A percentile compares a stretch with the other conserved stretches of the same genome.
Conservation (phyloP, 2,888 invertebrate species). For the Erannis defoliaria region DNA sequence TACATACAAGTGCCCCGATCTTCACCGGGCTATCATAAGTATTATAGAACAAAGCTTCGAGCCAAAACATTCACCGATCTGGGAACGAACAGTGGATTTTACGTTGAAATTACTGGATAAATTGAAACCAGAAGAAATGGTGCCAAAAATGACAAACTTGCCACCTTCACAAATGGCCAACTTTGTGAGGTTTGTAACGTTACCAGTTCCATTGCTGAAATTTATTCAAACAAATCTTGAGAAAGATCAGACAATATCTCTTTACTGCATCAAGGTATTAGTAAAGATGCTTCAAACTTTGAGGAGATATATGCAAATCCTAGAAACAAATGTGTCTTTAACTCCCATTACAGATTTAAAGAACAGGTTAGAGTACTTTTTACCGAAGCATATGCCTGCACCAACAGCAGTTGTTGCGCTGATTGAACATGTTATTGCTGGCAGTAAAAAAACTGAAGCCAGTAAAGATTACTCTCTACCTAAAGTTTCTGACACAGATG, state of each 20-base stretch:
- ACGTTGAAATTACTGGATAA: slow-evolving; percentile 74
- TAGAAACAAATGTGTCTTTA: slow-evolving; percentile 69
- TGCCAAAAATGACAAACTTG: slow-evolving; percentile 76
- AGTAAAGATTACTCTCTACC: slow-evolving; percentile 63
- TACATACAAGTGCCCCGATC: slow-evolving; percentile 90
- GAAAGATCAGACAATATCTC: slow-evolving; percentile 72
- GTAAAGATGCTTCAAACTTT: slow-evolving; percentile 85
- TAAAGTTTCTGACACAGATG: slow-evolving; percentile 63
- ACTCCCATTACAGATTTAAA: slow-evolving; percentile 64
- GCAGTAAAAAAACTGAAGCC: slow-evolving; percentile 39
- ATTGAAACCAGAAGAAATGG: slow-evolving; percentile 81
- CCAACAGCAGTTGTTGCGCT: slow-evolving; percentile 66
- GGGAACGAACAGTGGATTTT: slow-evolving; percentile 83
- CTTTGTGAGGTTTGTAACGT: slow-evolving; percentile 78
- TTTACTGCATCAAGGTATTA: slow-evolving; percentile 81
- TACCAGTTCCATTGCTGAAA: slow-evolving; percentile 83
- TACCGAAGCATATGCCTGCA: slow-evolving; percentile 78
- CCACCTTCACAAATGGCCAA: slow-evolving; percentile 82
- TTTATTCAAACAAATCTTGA: slow-evolving; percentile 67
- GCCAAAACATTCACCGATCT: slow-evolving; percentile 85
- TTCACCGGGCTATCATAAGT: slow-evolving; percentile 88
- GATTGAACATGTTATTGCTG: slow-evolving; percentile 66
- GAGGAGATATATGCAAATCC: slow-evolving; percentile 81
- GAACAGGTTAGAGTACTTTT: slow-evolving; percentile 75
- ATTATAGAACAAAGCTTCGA: slow-evolving; percentile 88